Evolutionary conservation across 2,113 vertebrate species (phyloP), one percentile per base, ranked within the genome.

Genomic region (Tragelaphus imberbis): DNA sequence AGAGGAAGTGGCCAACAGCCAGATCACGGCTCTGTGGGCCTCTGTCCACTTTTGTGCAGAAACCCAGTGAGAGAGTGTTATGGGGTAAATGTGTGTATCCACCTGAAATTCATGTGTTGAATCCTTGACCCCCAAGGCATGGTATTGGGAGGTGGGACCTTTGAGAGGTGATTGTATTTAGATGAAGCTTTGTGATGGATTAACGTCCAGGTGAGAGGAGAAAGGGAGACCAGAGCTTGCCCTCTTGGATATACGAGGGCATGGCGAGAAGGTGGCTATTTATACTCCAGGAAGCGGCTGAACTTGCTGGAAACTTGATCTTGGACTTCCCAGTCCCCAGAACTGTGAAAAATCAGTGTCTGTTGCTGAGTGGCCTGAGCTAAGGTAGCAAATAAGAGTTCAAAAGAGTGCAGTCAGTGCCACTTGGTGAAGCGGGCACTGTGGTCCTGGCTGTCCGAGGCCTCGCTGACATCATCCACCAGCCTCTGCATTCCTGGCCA

Each of bases 11-110:
- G 25, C 51, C 25, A 49, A 36, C 8, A 92, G 68, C 55, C 49
- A 28, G 75, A 27, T 56, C 81, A 75, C 15, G 1, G 58, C 53
- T 58, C 27, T 4, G 2, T 2, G 1, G 2, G 91, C 87, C 88
- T 97, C 96, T 92, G 58, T 21, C 49, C 55, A 82, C 30, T 33
- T 91, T 36, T 49, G 33, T 8, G 7, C n/a, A 59, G 93, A 90
- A 30, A 8, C 77, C 28, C 61, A 9, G 0, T 16, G 79, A 75
- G 86, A 84, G 9, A 61, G 44, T n/a, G 21, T 3, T 30, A 51
- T 49, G 36, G 5, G n/a, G 21, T 47, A 30, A 65, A 80, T 9
- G 19, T 81, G 58, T 33, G 12, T 25, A 28, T 65, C 56, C 47
- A 36, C 47, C 7, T 51, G 47, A 27, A 47, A n/a, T 59, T 63